Percentiles rank a stretch among this genome's conserved stretches.
Conservation (phyloP, 2,888 invertebrate genomes). For the Ochropacha duplaris region DNA sequence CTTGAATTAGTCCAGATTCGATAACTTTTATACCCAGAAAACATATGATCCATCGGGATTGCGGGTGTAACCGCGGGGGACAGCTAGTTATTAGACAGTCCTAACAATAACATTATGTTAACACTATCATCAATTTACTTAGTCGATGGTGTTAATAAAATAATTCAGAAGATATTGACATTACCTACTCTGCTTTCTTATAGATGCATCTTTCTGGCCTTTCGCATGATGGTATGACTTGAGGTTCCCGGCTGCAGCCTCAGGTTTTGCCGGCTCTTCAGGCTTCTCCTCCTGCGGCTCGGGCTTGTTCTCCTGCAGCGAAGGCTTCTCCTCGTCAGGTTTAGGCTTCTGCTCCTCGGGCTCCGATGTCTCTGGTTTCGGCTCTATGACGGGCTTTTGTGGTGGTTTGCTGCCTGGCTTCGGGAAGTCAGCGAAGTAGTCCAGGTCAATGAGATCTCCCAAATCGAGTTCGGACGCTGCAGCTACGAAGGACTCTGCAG, state of each 20-base stretch:
- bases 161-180: not conserved
- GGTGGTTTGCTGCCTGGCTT: slow-evolving; percentile 38
- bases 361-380: slow-evolving; percentile 34
- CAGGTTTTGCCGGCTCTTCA: slow-evolving; percentile 31
- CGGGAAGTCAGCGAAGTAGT: slow-evolving; percentile 47
- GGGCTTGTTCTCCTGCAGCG: slow-evolving; percentile 27
- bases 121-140: not conserved
- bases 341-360: slow-evolving; percentile 22
- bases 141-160: not conserved
- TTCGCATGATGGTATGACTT: slow-evolving; percentile 2
- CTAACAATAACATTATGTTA: no score
- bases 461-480: slow-evolving; percentile 78
- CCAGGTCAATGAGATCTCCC: slow-evolving; percentile 60
- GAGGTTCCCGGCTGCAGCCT: slow-evolving; percentile 23
- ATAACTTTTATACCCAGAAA: no score
- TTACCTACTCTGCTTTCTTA: slow-evolving; percentile 5
- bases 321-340: slow-evolving; percentile 20
- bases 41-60: no score
- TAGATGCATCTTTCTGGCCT: slow-evolving; percentile 6
- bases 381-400: slow-evolving; percentile 15
- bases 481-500: slow-evolving; percentile 83
- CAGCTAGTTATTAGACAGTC: no score
- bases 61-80: no score
- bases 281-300: slow-evolving; percentile 24
- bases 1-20: no score